These are phyloP conservation scores for Clamator glandarius DNA, from an alignment of 2,797 vertebrate species.

Conservation along the genomic window DNA sequence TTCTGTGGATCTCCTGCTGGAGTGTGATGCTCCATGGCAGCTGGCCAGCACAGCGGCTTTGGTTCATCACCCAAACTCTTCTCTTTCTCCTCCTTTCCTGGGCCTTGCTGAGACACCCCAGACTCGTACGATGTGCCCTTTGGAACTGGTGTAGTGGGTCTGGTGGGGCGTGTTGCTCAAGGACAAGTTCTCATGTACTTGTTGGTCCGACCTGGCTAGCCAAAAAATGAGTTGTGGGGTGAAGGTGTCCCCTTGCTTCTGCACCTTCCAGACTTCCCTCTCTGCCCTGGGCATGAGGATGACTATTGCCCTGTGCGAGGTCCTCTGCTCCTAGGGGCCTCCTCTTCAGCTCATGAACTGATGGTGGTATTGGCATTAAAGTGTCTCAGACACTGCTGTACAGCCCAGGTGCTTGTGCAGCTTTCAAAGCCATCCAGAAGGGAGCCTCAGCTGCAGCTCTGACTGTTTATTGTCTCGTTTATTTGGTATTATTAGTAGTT, in stretches of 20 bases:
- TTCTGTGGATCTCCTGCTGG: no score
- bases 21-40: no score
- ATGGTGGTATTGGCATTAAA: neutral
- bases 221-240: neutral
- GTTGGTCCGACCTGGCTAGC: neutral
- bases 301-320: neutral
- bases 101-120: no score
- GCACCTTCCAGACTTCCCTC: neutral
- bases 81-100: no score
- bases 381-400: neutral
- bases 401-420: neutral
- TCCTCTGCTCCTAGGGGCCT: neutral
- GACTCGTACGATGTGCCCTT: no score
- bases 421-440: neutral
- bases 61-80: no score
- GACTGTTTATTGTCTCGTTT: neutral
- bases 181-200: neutral
- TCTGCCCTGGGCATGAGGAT: neutral
- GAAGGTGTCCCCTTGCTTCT: neutral
- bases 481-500: neutral
- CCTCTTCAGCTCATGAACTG: neutral
- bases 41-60: no score
- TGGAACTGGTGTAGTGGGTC: no score
- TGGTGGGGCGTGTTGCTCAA: neutral
- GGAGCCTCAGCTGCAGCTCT: neutral